phyloP scores from a whole-genome alignment of 1,140 invertebrate genomes.

The Diachasmimorpha longicaudata region DNA sequence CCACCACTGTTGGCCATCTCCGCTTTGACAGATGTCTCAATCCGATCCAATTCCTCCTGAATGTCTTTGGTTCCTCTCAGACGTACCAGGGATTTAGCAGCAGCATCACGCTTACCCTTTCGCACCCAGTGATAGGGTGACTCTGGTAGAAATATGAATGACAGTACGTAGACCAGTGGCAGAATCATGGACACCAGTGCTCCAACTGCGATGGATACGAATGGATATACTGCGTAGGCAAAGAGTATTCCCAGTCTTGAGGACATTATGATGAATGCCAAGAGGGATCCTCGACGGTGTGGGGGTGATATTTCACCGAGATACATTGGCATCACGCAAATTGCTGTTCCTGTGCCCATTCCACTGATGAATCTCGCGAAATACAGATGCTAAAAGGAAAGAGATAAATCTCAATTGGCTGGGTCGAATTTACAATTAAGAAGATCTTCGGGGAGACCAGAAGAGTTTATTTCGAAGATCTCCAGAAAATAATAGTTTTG shows the following conservation, averaged over 20 bases:
- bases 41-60: constrained; percentile 66
- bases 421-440: background rate
- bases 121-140: constrained; percentile 74
- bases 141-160: constrained; percentile 73
- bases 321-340: constrained; percentile 68
- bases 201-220: constrained; percentile 64
- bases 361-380: constrained; percentile 61
- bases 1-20: constrained; percentile 63
- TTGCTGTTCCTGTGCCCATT: constrained; percentile 68
- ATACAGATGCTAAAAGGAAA: constrained; percentile 31
- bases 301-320: constrained; percentile 69
- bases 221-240: constrained; percentile 69
- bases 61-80: constrained; percentile 66
- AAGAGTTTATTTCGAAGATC: too few relatives aligned
- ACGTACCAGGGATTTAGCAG: constrained; percentile 64
- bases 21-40: constrained; percentile 66
- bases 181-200: constrained; percentile 62
- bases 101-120: constrained; percentile 63
- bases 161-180: constrained; percentile 65
- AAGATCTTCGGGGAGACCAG: too few relatives aligned
- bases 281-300: constrained; percentile 70
- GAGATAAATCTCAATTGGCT: background rate
- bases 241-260: constrained; percentile 68
- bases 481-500: too few relatives aligned
- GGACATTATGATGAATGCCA: constrained; percentile 66